A percentile compares a stretch with the other conserved stretches of the same genome.
Conservation (phyloP, 2,888 invertebrate species). For the Xestia c-nigrum region DNA sequence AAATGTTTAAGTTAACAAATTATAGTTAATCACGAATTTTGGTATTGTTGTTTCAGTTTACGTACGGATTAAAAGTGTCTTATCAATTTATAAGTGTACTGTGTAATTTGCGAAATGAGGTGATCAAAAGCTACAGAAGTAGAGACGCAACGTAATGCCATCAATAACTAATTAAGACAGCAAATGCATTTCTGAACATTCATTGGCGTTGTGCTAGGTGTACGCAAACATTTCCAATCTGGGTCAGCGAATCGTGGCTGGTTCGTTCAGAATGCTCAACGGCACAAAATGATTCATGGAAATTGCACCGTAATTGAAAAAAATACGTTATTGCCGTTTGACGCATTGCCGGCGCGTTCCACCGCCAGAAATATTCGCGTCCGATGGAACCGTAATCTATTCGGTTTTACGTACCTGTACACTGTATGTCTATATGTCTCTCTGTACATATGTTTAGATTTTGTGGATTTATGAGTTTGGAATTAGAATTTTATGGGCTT, state of each 20-base stretch:
- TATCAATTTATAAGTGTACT: not conserved
- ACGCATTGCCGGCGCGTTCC: slow-evolving; percentile 82
- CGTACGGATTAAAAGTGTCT: not conserved
- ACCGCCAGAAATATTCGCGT: slow-evolving; percentile 73
- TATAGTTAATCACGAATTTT: not conserved
- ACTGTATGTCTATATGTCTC: not conserved
- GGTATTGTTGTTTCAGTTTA: not conserved
- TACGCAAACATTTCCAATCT: slow-evolving; percentile 85
- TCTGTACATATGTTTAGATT: slow-evolving; percentile 49
- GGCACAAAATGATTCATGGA: slow-evolving; percentile 87
- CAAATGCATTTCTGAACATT: slow-evolving; percentile 68
- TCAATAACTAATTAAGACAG: slow-evolving; percentile 66
- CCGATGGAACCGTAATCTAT: slow-evolving; percentile 71
- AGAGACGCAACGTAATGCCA: not conserved
- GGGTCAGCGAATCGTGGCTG: slow-evolving; percentile 78
- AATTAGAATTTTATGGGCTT: slow-evolving; percentile 53
- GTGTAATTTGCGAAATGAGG: not conserved
- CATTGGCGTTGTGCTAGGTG: slow-evolving; percentile 79
- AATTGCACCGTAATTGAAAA: slow-evolving; percentile 89
- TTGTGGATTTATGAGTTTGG: slow-evolving; percentile 44
- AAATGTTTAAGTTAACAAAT: not conserved
- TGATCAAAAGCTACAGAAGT: slow-evolving; percentile 3
- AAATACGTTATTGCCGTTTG: slow-evolving; percentile 89
- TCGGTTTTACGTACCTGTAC: slow-evolving; percentile 51
- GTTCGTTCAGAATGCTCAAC: slow-evolving; percentile 78